A percentile compares a stretch with the other conserved stretches of the same genome.
Conservation (phyloP, 2,113 vertebrate genomes). For the Oceanites oceanicus region DNA sequence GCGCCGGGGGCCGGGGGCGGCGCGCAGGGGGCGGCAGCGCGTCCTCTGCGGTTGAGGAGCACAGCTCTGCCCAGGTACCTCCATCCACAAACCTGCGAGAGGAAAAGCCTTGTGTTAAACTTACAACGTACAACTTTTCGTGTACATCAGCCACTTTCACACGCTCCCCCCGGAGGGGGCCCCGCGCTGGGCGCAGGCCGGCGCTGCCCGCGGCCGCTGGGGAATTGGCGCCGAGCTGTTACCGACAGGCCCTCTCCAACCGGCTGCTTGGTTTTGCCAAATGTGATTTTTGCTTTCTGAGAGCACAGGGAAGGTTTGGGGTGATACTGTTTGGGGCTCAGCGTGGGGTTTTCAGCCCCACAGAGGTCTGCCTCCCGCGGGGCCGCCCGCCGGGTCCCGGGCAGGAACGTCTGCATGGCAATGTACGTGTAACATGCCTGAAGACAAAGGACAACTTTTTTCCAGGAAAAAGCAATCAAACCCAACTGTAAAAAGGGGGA, state of each 20-base stretch:
- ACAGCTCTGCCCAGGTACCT: constrained; percentile 70
- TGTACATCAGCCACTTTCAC: neutral
- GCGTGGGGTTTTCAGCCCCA: neutral
- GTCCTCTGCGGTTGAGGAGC: constrained; percentile 73
- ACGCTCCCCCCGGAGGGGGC: too few species aligned
- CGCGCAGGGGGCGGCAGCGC: neutral
- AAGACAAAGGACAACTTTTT: neutral
- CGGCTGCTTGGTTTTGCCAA: constrained; percentile 1
- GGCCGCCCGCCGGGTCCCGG: neutral
- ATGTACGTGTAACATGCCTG: neutral
- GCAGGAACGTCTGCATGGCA: neutral
- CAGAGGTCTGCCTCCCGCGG: neutral
- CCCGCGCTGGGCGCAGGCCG: neutral
- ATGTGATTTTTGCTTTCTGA: constrained; percentile 9
- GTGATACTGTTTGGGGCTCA: neutral
- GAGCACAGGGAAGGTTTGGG: neutral
- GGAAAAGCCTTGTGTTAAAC: neutral
- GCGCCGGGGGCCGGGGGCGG: too few species aligned
- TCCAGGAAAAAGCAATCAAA: neutral
- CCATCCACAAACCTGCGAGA: constrained; percentile 69
- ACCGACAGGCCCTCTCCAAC: constrained; percentile 27
- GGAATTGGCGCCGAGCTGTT: neutral
- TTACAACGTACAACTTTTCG: neutral
- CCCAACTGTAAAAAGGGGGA: neutral
- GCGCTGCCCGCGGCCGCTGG: neutral